Base-by-base conservation (phyloP, 2,888 invertebrate genomes). In the Folsomia manolachei region DNA sequence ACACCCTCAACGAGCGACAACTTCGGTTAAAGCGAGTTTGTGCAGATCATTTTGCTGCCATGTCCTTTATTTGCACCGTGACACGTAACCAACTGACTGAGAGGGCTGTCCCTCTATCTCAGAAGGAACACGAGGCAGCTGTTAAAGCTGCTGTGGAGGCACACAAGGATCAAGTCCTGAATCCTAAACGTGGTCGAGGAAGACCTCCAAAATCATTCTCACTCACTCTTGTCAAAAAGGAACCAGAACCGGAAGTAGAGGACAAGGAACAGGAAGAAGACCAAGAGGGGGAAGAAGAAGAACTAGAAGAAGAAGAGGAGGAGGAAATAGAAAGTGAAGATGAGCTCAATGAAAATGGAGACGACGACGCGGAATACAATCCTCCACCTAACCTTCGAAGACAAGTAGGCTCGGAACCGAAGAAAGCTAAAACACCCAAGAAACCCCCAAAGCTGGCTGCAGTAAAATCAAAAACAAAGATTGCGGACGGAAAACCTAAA, bases 11-110 rank as follows among this genome's bases (percentile, higher is more conserved):
- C 1, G 77, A 77, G 18, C 62, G 77, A 27, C 77, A 77, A 39
- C 27, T 77, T 2, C 26, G 77, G 23, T 64, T 75, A 18, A 74
- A 75, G 26, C 56, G 74, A 62, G 69, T 77, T 27, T 77, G 77
- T 51, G 71, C 75, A 1, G 70, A 71, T 53, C 77, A 77, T 63
- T 77, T 77, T 60, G n/a, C 67, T 21, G 19, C 70, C 9, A 63
- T 25, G 1, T 63, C 73, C 4, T 74, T 77, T 62, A 61, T 70
- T 4, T 66, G 71, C 27, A 69, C 75, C 1, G 69, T 65, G 14
- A 70, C 71, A 0, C 70, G 72, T 26, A 71, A 73, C 25, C 52
- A 63, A 4, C 27, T 77, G 61, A 71, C 53, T 25, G 77, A 77
- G 9, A 68, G 19, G 2, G 73, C 77, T 2, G 61, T 77, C 51